Percentiles rank a stretch among this genome's conserved stretches.
phyloP scores from a whole-genome alignment of 2,888 invertebrate species.

The Carterocephalus palaemon region DNA sequence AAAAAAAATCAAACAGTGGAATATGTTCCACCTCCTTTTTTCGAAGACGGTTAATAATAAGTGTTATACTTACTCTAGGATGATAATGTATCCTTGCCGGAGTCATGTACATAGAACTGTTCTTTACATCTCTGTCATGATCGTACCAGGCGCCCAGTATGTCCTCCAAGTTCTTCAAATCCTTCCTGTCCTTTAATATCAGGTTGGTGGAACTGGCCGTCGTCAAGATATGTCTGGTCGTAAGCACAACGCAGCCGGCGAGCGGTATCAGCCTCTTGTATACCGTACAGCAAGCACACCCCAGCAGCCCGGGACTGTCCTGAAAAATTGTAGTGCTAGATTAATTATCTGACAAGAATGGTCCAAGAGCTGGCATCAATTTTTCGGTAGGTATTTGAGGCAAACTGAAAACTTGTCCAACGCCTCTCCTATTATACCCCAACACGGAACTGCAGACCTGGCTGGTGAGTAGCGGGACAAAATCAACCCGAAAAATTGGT shows the following conservation, averaged over 20 bases:
- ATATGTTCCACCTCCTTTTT: too few species aligned
- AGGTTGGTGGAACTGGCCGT: conserved; percentile 50
- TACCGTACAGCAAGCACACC: conserved; percentile 47
- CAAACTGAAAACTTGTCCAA: too few species aligned
- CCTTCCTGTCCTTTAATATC: conserved; percentile 35
- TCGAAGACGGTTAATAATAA: too few species aligned
- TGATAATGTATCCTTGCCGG: conserved; percentile 48
- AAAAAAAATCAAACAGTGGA: too few species aligned
- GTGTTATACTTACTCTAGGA: conserved; percentile 41
- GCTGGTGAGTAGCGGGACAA: too few species aligned
- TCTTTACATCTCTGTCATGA: conserved; percentile 23
- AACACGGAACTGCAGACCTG: too few species aligned
- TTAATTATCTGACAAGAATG: too few species aligned
- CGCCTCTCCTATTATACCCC: too few species aligned
- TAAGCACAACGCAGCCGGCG: conserved; percentile 46
- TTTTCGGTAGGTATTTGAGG: too few species aligned
- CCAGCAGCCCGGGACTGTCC: conserved; percentile 32
- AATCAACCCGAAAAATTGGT: too few species aligned
- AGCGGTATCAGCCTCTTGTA: conserved; percentile 37
- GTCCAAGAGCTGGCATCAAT: too few species aligned
- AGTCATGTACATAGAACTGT: conserved; percentile 43
- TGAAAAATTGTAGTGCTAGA: too few species aligned
- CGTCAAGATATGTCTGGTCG: conserved; percentile 47
- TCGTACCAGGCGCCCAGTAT: conserved; percentile 55
- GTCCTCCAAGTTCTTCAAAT: conserved; percentile 28